Percentiles rank a stretch among this genome's conserved stretches.
Evolutionary conservation across 2,797 vertebrate genomes (phyloP).

Genomic region (Falco columbarius): DNA sequence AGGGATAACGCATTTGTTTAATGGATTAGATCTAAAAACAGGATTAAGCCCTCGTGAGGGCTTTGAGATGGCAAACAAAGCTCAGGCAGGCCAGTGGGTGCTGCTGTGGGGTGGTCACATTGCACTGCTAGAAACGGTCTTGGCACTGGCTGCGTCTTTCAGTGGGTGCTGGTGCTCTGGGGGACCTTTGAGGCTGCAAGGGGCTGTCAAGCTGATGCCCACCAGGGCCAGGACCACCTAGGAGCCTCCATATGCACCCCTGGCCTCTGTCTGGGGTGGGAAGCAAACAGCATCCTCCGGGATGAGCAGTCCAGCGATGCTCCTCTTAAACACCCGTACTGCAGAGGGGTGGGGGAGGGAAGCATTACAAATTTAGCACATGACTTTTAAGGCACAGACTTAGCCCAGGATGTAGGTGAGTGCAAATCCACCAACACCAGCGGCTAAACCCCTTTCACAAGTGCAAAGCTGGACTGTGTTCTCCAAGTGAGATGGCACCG

Average conservation of each 20-base stretch:
- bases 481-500: neutral
- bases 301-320: accelerated
- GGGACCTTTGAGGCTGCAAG: neutral
- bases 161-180: neutral
- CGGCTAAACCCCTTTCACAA: neutral
- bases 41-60: conserved; percentile 24
- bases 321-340: neutral
- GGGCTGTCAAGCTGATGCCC: neutral
- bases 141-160: neutral
- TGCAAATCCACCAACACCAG: neutral
- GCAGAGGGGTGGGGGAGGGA: neutral
- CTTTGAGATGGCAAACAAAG: neutral
- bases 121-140: neutral
- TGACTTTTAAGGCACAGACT: neutral
- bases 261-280: neutral
- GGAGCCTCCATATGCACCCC: neutral
- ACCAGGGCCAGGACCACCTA: neutral
- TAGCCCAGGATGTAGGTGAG: neutral
- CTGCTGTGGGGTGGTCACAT: neutral
- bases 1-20: conserved; percentile 4
- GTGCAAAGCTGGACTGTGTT: neutral
- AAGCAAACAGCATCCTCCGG: neutral
- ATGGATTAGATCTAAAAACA: conserved; percentile 23
- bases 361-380: neutral
- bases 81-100: neutral